Base-by-base conservation (phyloP, 2,113 vertebrate genomes). In the Otolemur garnettii region DNA sequence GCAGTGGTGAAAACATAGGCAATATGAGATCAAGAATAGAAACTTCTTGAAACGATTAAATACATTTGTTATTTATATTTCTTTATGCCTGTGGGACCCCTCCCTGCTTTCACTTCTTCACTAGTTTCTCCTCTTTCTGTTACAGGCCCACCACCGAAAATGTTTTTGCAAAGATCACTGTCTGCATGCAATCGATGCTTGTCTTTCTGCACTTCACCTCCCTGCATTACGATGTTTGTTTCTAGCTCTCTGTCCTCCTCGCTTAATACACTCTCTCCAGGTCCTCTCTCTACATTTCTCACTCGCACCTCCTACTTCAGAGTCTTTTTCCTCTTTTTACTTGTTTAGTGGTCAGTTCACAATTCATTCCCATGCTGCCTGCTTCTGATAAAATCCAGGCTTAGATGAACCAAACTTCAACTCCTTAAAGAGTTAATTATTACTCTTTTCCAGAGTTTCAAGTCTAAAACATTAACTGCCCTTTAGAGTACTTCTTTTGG, bases 21-120 rank as follows among this genome's bases (percentile, higher is more conserved):
- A 90, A 35, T 66, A 69, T 38, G 28, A 92, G n/a, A 88, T 22
- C 71, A 96, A 93, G 13, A 87, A 81, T 53, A 33, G 60, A 79
- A 60, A 68, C 30, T 78, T 82, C 42, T 62, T 90, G 14, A 72
- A 77, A 94, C 8, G 90, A 75, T 79, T 82, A 77, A 64, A 26
- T 88, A 79, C 71, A 90, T 88, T 18, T 69, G 26, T 75, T 83
- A 91, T 80, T 64, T 92, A 71, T 35, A 38, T 60, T 89, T 84
- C 42, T 14, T 79, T 83, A 50, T 12, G 24, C 62, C 45, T 50
- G 45, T 50, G 28, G 55, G 13, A 10, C 62, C 10, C 62, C 26
- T 28, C 26, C 62, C 62, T 12, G 9, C 4, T 18, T 89, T 89
- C 2, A 50, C 33, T 71, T 79, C 38, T 50, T 96, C 78, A 84